These are phyloP conservation scores for Trachelus troglodyta DNA, from an alignment of 2,888 invertebrate species.

Conservation along the genomic window DNA sequence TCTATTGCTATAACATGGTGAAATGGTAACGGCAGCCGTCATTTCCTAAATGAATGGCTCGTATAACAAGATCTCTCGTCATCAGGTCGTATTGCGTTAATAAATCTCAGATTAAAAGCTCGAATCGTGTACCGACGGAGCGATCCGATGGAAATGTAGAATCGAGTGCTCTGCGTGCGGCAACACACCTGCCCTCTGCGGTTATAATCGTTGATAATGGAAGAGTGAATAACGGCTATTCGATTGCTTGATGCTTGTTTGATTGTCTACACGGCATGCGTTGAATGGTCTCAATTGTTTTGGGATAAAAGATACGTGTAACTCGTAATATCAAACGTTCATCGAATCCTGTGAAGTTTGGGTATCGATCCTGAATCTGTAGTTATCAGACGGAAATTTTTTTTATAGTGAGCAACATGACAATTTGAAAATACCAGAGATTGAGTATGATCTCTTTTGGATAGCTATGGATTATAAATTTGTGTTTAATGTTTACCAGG, in stretches of 20 bases:
- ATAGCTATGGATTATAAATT: not conserved
- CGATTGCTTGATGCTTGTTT: not conserved
- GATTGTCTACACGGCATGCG: constrained; percentile 1
- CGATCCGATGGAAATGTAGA: not conserved
- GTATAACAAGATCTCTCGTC: not conserved
- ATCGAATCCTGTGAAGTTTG: not conserved
- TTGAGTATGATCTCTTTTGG: not conserved
- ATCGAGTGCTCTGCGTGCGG: not conserved
- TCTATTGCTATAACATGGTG: not conserved
- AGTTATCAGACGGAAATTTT: not conserved
- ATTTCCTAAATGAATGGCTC: not conserved
- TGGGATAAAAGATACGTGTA: not conserved
- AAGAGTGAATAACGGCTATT: not conserved
- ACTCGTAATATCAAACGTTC: not conserved
- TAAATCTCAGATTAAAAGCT: not conserved
- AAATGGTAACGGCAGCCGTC: not conserved
- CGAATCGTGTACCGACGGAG: not conserved
- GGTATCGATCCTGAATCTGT: not conserved
- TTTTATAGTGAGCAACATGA: not conserved
- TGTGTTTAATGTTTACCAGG: not conserved
- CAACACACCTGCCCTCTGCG: not conserved
- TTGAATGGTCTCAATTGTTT: not conserved
- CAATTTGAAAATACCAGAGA: not conserved
- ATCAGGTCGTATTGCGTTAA: not conserved
- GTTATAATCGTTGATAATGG: not conserved